Percentiles rank a stretch among this genome's conserved stretches.
Conservation (phyloP, 2,888 invertebrate genomes). For the Anarsia innoxiella region DNA sequence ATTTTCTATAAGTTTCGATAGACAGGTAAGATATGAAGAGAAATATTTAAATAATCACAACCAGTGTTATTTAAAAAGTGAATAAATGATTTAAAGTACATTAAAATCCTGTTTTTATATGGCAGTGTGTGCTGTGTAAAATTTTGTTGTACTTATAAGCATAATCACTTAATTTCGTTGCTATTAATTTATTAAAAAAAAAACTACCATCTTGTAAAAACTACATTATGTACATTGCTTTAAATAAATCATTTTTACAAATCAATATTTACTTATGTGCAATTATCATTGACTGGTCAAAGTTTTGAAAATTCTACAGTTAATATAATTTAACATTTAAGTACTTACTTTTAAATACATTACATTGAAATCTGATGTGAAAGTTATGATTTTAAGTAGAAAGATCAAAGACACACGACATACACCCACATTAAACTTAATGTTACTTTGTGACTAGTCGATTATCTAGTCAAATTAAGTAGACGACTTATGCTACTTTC, state of each 20-base stretch:
- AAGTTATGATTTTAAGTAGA: constrained; percentile 6
- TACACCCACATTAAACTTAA: constrained; percentile 20
- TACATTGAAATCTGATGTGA: neutral
- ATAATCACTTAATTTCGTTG: constrained; percentile 4
- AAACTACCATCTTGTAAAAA: constrained; percentile 28
- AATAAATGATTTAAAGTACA: neutral
- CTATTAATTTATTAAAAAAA: constrained; percentile 41
- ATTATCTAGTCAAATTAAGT: constrained; percentile 64
- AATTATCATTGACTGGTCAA: neutral
- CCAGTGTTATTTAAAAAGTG: constrained; percentile 33
- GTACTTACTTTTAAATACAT: constrained; percentile 10
- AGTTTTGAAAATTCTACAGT: neutral
- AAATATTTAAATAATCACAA: constrained; percentile 54
- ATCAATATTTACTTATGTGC: neutral
- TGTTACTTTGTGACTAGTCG: constrained; percentile 60
- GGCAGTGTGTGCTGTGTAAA: constrained; percentile 30
- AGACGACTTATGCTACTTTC: constrained; percentile 42
- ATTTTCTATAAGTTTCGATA: constrained; percentile 35
- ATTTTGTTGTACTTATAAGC: constrained; percentile 14
- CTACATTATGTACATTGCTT: constrained; percentile 5
- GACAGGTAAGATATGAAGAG: constrained; percentile 18
- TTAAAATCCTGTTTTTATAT: too few relatives aligned
- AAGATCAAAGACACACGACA: constrained; percentile 13
- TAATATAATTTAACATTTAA: constrained; percentile 6
- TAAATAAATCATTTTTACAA: constrained; percentile 33